phyloP scores from a whole-genome alignment of 2,797 vertebrate species.

The Mareca strepera region DNA sequence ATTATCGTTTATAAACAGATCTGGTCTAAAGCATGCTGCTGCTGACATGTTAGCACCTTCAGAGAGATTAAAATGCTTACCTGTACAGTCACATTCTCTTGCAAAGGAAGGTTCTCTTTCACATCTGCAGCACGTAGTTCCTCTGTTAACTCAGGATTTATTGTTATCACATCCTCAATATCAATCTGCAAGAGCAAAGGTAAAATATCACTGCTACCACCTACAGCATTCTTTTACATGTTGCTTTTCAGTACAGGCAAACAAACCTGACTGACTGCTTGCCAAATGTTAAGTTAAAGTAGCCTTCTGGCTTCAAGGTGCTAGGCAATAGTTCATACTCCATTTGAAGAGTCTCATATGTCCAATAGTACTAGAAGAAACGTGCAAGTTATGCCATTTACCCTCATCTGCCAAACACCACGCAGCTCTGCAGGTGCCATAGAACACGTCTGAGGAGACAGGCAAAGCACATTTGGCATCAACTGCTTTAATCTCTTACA shows the following conservation, averaged over 20 bases:
- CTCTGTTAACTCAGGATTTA: constrained; percentile 78
- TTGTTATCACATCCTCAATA: constrained; percentile 73
- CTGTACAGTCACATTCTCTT: constrained; percentile 74
- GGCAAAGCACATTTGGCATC: constrained; percentile 36
- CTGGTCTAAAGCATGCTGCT: not conserved
- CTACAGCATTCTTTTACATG: not conserved
- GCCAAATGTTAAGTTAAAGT: not conserved
- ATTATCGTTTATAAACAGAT: not conserved
- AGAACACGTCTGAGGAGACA: not conserved
- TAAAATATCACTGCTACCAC: not conserved
- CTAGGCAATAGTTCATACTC: not conserved
- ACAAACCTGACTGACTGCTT: not conserved
- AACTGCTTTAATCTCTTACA: constrained; percentile 45
- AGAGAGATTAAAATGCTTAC: constrained; percentile 53
- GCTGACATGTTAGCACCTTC: not conserved
- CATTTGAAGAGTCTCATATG: not conserved
- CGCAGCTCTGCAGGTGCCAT: not conserved
- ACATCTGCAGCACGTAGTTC: constrained; percentile 45
- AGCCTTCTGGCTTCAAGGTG: not conserved
- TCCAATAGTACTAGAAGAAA: not conserved
- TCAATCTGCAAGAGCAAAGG: constrained; percentile 74
- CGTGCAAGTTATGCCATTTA: not conserved
- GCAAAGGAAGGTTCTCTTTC: constrained; percentile 77
- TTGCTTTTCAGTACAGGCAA: not conserved
- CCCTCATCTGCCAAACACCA: not conserved